phyloP scores from a whole-genome alignment of 2,888 invertebrate species.

The Hyppa rectilinea region DNA sequence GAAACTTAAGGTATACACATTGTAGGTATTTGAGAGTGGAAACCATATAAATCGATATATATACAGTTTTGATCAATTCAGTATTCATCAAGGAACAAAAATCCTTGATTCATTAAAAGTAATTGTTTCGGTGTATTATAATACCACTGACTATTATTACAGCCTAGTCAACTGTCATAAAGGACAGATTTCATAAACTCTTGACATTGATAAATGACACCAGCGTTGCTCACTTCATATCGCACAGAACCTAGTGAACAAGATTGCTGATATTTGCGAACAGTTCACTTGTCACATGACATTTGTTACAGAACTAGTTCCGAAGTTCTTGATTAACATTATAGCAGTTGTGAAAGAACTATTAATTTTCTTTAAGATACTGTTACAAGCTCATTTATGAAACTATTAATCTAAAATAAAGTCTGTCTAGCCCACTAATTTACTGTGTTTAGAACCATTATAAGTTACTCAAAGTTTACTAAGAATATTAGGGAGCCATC shows the following conservation, averaged over 20 bases:
- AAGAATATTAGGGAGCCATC: slow-evolving; percentile 8
- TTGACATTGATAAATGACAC: slow-evolving; percentile 54
- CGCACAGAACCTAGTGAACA: slow-evolving; percentile 39
- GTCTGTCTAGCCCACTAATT: slow-evolving; percentile 46
- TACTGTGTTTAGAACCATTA: slow-evolving; percentile 26
- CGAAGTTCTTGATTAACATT: slow-evolving; percentile 54
- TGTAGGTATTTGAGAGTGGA: neutral
- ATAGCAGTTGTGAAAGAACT: slow-evolving; percentile 47
- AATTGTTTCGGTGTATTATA: neutral
- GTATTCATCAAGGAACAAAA: neutral
- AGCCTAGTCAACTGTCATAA: slow-evolving; percentile 25
- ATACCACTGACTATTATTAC: slow-evolving; percentile 16
- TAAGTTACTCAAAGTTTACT: slow-evolving; percentile 43
- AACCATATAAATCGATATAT: neutral
- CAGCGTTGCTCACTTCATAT: slow-evolving; percentile 31
- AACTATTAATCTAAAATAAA: slow-evolving; percentile 51
- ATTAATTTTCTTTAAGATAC: slow-evolving; percentile 52
- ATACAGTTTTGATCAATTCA: neutral
- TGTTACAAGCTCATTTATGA: slow-evolving; percentile 43
- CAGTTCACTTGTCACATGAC: slow-evolving; percentile 52
- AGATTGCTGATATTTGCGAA: slow-evolving; percentile 50
- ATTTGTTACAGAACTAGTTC: slow-evolving; percentile 54
- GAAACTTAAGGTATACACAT: slow-evolving; percentile 26
- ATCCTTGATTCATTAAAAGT: neutral
- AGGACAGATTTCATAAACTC: slow-evolving; percentile 44